Evolutionary conservation across 2,797 vertebrate species (phyloP).

Genomic region (Lateolabrax maculatus): DNA sequence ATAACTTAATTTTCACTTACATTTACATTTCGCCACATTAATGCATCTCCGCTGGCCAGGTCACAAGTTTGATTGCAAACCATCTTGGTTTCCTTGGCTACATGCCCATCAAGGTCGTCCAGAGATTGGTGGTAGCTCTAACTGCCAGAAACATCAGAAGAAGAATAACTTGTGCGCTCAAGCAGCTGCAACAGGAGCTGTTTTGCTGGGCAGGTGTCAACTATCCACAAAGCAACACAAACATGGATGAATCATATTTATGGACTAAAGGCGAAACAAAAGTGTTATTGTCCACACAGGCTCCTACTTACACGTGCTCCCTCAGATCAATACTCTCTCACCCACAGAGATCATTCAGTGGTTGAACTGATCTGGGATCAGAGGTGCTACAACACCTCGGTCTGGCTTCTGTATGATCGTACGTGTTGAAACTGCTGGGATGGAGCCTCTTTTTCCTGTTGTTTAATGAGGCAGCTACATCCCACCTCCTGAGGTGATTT

Average conservation of each 20-base stretch:
- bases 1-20: too few relatives aligned
- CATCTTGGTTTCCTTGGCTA: background rate
- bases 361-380: background rate
- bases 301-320: background rate
- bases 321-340: conserved; percentile 5
- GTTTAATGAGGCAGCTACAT: too few relatives aligned
- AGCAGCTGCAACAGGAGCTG: background rate
- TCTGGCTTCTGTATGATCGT: background rate
- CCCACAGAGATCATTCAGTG: background rate
- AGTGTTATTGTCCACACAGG: background rate
- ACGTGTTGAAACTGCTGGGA: background rate
- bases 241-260: background rate
- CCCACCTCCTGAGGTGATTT: too few relatives aligned
- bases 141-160: background rate
- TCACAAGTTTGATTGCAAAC: background rate
- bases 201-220: background rate
- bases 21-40: background rate
- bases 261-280: background rate
- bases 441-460: background rate
- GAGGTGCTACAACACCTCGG: too few relatives aligned
- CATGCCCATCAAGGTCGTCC: background rate
- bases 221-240: background rate
- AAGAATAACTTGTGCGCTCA: background rate
- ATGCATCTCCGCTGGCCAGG: background rate
- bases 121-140: background rate